Conservation (phyloP, 1,140 invertebrate genomes). For the Bombus ignitus region DNA sequence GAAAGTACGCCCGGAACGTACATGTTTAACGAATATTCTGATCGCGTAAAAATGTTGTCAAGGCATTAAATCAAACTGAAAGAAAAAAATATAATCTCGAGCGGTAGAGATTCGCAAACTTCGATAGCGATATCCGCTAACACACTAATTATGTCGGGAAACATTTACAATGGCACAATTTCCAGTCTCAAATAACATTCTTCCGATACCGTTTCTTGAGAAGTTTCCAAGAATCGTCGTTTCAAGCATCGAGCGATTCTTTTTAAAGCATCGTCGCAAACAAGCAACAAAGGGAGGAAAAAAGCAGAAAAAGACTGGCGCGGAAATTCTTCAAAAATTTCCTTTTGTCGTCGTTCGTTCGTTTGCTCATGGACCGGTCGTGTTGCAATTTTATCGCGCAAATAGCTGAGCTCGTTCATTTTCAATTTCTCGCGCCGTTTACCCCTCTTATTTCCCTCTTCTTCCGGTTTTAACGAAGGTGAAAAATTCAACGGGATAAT, state of each 20-base stretch:
- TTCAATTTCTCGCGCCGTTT: slow-evolving; percentile 48
- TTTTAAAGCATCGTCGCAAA: neutral
- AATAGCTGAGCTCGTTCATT: slow-evolving; percentile 47
- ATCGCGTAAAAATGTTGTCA: too few species aligned
- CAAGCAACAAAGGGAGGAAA: slow-evolving; percentile 3
- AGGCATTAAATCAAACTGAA: too few species aligned
- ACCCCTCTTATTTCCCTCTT: slow-evolving; percentile 22
- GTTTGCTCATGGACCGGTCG: neutral
- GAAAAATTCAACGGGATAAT: slow-evolving; percentile 57
- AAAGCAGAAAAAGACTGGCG: neutral
- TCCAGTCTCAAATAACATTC: neutral
- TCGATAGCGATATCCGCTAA: neutral
- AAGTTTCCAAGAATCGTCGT: neutral
- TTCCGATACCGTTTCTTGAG: neutral
- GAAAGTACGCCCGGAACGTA: too few species aligned
- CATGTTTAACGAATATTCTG: too few species aligned
- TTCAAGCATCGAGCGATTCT: neutral
- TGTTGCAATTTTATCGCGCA: slow-evolving; percentile 45
- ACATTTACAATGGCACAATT: neutral
- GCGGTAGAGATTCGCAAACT: neutral
- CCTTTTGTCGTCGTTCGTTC: neutral
- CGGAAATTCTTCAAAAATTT: slow-evolving; percentile 19
- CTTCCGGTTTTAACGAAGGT: slow-evolving; percentile 54
- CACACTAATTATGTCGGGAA: neutral
- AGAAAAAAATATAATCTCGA: neutral